Evolutionary conservation across 2,113 vertebrate species (phyloP).

Genomic region (Podarcis raffonei): DNA sequence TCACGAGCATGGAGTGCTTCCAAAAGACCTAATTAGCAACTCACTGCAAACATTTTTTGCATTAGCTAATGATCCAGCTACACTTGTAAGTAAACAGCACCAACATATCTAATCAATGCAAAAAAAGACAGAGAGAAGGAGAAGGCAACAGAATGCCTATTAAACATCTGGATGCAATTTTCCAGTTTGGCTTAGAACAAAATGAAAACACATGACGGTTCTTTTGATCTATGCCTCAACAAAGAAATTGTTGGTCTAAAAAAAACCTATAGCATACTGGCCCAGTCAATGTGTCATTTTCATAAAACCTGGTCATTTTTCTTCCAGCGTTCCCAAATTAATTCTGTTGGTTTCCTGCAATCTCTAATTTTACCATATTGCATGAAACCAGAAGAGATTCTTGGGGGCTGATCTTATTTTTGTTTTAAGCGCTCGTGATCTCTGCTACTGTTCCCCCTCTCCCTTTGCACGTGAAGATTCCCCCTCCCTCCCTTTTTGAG

Average conservation of each 20-base stretch:
- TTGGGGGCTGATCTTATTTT: slow-evolving; percentile 77
- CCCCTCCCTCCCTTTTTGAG: slow-evolving; percentile 21
- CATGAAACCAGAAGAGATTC: slow-evolving; percentile 80
- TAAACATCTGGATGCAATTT: slow-evolving; percentile 91
- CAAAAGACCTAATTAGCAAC: slow-evolving; percentile 86
- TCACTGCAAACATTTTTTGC: slow-evolving; percentile 84
- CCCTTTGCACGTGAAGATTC: slow-evolving; percentile 28
- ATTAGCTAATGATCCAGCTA: slow-evolving; percentile 86
- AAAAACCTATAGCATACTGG: slow-evolving; percentile 52
- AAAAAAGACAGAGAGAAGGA: slow-evolving; percentile 63
- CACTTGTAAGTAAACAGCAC: slow-evolving; percentile 88
- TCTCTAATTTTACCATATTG: slow-evolving; percentile 83
- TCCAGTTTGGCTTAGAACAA: slow-evolving; percentile 83
- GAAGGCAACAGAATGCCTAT: slow-evolving; percentile 79
- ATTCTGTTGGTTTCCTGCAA: slow-evolving; percentile 81
- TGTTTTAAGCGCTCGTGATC: slow-evolving; percentile 74
- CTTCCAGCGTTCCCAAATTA: slow-evolving; percentile 78
- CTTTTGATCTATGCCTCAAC: slow-evolving; percentile 83
- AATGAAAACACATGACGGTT: slow-evolving; percentile 83
- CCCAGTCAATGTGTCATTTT: slow-evolving; percentile 81
- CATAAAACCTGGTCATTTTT: slow-evolving; percentile 75
- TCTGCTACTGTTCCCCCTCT: slow-evolving; percentile 73
- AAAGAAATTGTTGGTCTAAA: slow-evolving; percentile 75
- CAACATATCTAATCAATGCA: slow-evolving; percentile 86
- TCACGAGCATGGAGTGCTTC: slow-evolving; percentile 80